Percentiles rank a stretch among this genome's conserved stretches.
These are phyloP conservation scores for Porites lobata DNA, from an alignment of 92 coral and sea anemone genomes.

Conservation along the genomic window DNA sequence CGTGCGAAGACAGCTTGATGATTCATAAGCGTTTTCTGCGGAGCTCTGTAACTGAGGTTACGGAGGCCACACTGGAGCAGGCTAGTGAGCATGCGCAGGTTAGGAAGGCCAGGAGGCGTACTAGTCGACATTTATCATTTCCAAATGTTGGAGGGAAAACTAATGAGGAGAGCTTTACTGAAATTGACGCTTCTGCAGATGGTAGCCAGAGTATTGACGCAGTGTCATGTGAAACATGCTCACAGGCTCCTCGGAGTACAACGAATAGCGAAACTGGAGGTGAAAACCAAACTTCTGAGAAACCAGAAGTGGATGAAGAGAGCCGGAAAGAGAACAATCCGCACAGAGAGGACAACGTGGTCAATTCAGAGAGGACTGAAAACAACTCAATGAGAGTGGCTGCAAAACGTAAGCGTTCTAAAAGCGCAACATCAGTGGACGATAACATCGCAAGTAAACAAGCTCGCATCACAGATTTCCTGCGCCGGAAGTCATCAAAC, in stretches of 20 bases:
- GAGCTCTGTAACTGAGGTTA: constrained; percentile 16
- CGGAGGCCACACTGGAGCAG: neutral
- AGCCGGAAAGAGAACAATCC: constrained; percentile 56
- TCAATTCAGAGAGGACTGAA: neutral
- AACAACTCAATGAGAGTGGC: neutral
- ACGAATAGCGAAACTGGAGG: constrained; percentile 33
- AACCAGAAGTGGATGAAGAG: constrained; percentile 53
- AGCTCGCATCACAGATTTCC: constrained; percentile 54
- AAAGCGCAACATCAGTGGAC: constrained; percentile 14
- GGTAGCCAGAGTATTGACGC: neutral
- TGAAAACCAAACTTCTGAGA: constrained; percentile 51
- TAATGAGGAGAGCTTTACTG: neutral
- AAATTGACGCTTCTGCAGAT: neutral
- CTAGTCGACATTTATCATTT: constrained; percentile 19
- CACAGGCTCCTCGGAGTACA: neutral
- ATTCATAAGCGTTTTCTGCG: constrained; percentile 24
- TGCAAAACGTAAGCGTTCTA: constrained; percentile 33
- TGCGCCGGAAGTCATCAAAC: constrained; percentile 36
- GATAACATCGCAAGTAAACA: constrained; percentile 40
- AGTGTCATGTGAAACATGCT: constrained; percentile 5
- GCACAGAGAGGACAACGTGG: constrained; percentile 23
- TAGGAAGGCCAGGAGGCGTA: constrained; percentile 25
- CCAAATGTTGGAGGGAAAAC: neutral
- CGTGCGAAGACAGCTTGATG: neutral
- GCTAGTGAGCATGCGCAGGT: neutral